Conservation (phyloP, 2,113 vertebrate genomes). For the Lipotes vexillifer region DNA sequence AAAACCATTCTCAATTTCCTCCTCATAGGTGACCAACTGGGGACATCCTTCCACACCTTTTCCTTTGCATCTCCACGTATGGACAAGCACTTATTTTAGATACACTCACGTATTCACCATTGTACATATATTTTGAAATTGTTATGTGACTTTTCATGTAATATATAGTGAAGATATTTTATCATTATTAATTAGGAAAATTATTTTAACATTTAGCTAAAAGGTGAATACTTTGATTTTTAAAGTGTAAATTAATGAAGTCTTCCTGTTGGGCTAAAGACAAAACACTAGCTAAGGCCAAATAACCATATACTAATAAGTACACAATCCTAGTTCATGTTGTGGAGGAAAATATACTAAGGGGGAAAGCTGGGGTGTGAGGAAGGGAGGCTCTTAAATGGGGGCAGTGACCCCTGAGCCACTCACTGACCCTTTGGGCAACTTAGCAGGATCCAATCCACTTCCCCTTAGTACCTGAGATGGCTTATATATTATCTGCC, state of each 20-base stretch:
- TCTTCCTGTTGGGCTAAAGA: background rate
- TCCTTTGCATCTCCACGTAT: background rate
- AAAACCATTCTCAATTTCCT: background rate
- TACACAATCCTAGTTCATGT: background rate
- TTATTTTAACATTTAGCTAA: background rate
- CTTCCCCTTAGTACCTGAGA: background rate
- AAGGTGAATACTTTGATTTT: slow-evolving; percentile 2
- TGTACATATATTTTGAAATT: background rate
- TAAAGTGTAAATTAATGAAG: background rate
- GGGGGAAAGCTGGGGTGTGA: background rate
- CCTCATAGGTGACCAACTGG: background rate
- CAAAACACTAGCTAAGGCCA: background rate
- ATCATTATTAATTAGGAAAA: background rate
- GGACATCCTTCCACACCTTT: background rate
- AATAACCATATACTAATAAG: background rate
- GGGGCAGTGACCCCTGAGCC: background rate
- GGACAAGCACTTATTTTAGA: background rate
- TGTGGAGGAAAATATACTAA: background rate
- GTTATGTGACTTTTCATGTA: background rate
- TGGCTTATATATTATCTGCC: background rate
- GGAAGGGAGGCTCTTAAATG: background rate
- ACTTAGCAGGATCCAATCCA: background rate
- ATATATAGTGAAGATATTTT: background rate
- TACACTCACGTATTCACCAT: background rate
- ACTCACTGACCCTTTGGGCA: background rate